Evolutionary conservation across 2,888 invertebrate species (phyloP), one percentile per base, ranked within the genome.

Genomic region (Athalia rosae): DNA sequence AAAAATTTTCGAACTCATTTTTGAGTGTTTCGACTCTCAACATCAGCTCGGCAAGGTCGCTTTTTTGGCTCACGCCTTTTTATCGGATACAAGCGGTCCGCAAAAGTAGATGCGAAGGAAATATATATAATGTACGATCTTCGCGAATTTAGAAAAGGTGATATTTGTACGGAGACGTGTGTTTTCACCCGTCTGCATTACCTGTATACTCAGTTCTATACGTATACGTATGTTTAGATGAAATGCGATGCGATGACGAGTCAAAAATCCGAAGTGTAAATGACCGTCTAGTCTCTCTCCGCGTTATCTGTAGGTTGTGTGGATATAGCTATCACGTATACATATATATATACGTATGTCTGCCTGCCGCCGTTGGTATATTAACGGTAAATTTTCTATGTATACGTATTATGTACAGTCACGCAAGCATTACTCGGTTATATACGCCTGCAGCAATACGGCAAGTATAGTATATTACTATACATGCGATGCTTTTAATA

Each of bases 371-470:
- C 28, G 28, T 28, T 28, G 28, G 28, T 28, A 28, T 67, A 28
- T 71, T 71, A 71, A 71, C 71, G 71, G 71, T 71, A 71, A 71
- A 71, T 71, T 58, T 71, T 45, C 9, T 11, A 9, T 11, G n/a
- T 53, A n/a, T 0, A 9, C n/a, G 53, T 53, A 53, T 53, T 53
- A 53, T 53, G 53, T 58, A 58, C 56, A 71, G 53, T 53, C 67
- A 53, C 53, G 67, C 53, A 28, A 28, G 28, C 28, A 67, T 67
- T 53, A 41, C 67, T 43, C 53, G 43, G 9, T 28, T 62, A 41
- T 28, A 61, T 41, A 41, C n/a, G n/a, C 28, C 15, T 7, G 11
- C 4, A 62, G 28, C 15, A 41, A 62, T 41, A 41, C 4, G 58
- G 58, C 11, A 58, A 13, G n/a, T 11, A 13, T n/a, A n/a, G 28